These are phyloP conservation scores for Entelurus aequoreus DNA, from an alignment of 2,113 vertebrate genomes.

Conservation along the genomic window DNA sequence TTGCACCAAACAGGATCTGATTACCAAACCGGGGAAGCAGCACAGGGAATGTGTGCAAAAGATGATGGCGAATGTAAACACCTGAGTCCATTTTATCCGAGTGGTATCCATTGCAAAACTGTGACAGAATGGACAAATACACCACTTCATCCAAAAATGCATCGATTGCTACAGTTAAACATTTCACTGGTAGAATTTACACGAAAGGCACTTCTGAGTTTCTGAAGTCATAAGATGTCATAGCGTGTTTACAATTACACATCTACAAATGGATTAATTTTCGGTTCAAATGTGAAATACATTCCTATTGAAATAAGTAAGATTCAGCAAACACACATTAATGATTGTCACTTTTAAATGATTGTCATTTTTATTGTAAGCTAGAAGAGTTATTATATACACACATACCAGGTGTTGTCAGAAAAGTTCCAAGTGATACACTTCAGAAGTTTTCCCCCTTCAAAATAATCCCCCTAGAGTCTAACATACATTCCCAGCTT, in stretches of 20 bases:
- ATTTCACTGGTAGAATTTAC: slow-evolving; percentile 21
- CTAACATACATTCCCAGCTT: no score
- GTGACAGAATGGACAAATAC: slow-evolving; percentile 40
- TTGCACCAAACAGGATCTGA: slow-evolving; percentile 70
- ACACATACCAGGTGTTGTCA: no score
- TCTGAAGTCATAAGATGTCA: slow-evolving; percentile 15
- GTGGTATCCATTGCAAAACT: slow-evolving; percentile 29
- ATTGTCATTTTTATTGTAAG: no score
- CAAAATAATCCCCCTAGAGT: no score
- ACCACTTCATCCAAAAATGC: slow-evolving; percentile 38
- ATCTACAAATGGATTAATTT: background rate
- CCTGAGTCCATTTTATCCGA: slow-evolving; percentile 45
- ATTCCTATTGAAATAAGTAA: slow-evolving; percentile 1
- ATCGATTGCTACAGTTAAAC: slow-evolving; percentile 33
- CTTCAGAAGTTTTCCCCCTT: no score
- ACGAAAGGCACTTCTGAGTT: slow-evolving; percentile 15
- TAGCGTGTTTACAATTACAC: slow-evolving; percentile 2
- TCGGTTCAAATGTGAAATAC: slow-evolving; percentile 11
- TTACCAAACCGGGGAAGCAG: slow-evolving; percentile 62
- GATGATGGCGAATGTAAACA: slow-evolving; percentile 55
- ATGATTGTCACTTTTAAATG: no score
- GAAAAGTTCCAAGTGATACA: no score
- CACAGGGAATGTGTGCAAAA: slow-evolving; percentile 50
- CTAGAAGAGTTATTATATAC: no score
- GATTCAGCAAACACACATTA: background rate